Evolutionary conservation across 2,888 invertebrate genomes (phyloP).

Genomic region (Chesias legatella): DNA sequence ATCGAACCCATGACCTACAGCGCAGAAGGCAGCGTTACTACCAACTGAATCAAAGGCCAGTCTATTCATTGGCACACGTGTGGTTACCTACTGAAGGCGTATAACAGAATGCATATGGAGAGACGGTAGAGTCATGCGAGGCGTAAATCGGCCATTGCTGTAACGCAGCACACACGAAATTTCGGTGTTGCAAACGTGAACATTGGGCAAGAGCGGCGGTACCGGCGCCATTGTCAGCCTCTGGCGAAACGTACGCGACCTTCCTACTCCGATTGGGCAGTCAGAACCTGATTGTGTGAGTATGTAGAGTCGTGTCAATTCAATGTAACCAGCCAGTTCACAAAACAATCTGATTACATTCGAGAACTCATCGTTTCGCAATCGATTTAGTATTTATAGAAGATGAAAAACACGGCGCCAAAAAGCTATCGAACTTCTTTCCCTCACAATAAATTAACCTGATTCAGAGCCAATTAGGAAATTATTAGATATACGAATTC

Average conservation of each 20-base stretch:
- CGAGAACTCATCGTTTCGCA: constrained; percentile 16
- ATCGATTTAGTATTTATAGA: constrained; percentile 6
- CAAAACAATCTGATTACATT: constrained; percentile 20
- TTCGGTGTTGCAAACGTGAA: constrained; percentile 71
- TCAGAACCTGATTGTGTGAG: constrained; percentile 64
- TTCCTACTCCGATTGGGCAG: constrained; percentile 71
- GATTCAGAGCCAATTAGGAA: constrained; percentile 13
- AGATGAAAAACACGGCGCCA: background rate
- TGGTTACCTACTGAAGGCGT: constrained; percentile 2
- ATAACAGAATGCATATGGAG: constrained; percentile 15
- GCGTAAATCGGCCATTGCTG: constrained; percentile 56
- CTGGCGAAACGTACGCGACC: constrained; percentile 74
- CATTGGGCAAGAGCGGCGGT: constrained; percentile 63
- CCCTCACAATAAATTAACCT: constrained; percentile 6
- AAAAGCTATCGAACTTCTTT: constrained; percentile 8
- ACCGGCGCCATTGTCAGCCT: constrained; percentile 70
- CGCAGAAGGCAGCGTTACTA: too few species aligned
- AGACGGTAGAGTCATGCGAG: constrained; percentile 31
- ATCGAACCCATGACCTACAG: too few species aligned
- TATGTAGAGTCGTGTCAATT: constrained; percentile 37
- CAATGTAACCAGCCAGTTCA: constrained; percentile 34
- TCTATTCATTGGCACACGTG: constrained; percentile 9
- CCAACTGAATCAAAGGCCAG: too few species aligned
- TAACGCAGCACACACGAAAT: constrained; percentile 73
- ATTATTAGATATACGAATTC: background rate